Evolutionary conservation across 2,888 invertebrate genomes (phyloP).

Genomic region (Germaria angustata): DNA sequence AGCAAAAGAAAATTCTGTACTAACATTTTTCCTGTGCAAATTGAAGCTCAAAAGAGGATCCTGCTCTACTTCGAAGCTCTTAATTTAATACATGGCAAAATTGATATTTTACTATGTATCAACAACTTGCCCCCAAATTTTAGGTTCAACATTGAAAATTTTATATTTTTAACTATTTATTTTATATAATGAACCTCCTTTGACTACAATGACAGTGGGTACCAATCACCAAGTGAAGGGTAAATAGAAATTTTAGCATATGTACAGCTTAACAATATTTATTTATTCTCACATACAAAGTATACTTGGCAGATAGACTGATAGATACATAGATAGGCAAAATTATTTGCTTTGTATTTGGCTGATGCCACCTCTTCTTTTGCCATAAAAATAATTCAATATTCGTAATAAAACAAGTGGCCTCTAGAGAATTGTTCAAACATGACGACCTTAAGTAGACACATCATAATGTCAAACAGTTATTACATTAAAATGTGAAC

Average conservation of each 20-base stretch:
- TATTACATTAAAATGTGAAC: slow-evolving; percentile 52
- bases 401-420: slow-evolving; percentile 62
- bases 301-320: slow-evolving; percentile 25
- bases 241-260: neutral
- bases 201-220: neutral
- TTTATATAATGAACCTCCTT: neutral
- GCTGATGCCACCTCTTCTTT: neutral
- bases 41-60: too few species aligned
- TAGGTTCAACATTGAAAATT: neutral
- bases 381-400: slow-evolving; percentile 56
- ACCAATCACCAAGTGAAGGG: neutral
- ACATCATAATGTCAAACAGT: slow-evolving; percentile 58
- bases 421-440: slow-evolving; percentile 58
- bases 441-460: slow-evolving; percentile 60
- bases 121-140: neutral
- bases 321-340: neutral
- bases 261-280: slow-evolving; percentile 30
- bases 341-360: neutral
- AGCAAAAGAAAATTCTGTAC: too few species aligned
- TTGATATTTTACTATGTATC: too few species aligned
- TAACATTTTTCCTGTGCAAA: too few species aligned
- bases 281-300: slow-evolving; percentile 42
- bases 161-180: neutral
- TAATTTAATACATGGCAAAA: too few species aligned
- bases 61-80: too few species aligned